Evolutionary conservation across 92 coral and sea anemone genomes (phyloP).

Genomic region (Muricea muricata): DNA sequence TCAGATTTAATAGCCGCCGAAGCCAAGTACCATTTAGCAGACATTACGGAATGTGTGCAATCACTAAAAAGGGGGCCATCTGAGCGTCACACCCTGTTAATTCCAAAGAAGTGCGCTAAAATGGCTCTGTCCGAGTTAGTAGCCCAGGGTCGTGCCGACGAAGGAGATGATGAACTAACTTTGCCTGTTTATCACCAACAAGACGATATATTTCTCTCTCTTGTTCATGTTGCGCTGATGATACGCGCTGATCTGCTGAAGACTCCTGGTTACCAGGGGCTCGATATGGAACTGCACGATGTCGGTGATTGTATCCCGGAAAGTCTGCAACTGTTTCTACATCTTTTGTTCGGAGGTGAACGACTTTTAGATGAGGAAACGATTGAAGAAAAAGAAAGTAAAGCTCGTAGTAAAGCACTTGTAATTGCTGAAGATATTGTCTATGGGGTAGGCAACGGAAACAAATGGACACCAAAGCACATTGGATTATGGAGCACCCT

Average conservation of each 20-base stretch:
- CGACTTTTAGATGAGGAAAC: neutral
- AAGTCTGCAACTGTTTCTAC: slow-evolving; percentile 55
- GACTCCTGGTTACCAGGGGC: slow-evolving; percentile 51
- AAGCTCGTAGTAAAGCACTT: neutral
- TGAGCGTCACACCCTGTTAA: too few relatives aligned
- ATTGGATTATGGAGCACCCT: slow-evolving; percentile 44
- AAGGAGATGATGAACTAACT: too few relatives aligned
- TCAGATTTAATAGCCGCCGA: too few relatives aligned
- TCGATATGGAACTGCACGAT: slow-evolving; percentile 30
- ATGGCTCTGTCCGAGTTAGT: neutral
- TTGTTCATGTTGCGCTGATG: slow-evolving; percentile 56
- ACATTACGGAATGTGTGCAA: too few relatives aligned
- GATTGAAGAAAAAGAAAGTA: slow-evolving; percentile 2
- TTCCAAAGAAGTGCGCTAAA: too few relatives aligned
- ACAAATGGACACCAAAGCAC: slow-evolving; percentile 69
- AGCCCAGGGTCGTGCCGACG: too few relatives aligned
- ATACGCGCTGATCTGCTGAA: slow-evolving; percentile 45
- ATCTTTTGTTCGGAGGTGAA: slow-evolving; percentile 39
- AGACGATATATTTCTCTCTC: too few relatives aligned
- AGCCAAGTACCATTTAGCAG: too few relatives aligned
- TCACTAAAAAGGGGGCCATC: too few relatives aligned
- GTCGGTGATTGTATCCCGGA: slow-evolving; percentile 55
- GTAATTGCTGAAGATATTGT: slow-evolving; percentile 47
- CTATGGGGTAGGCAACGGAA: slow-evolving; percentile 46
- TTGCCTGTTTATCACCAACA: too few relatives aligned